Evolutionary conservation across 2,113 vertebrate species (phyloP).

Genomic region (Gadus chalcogrammus): DNA sequence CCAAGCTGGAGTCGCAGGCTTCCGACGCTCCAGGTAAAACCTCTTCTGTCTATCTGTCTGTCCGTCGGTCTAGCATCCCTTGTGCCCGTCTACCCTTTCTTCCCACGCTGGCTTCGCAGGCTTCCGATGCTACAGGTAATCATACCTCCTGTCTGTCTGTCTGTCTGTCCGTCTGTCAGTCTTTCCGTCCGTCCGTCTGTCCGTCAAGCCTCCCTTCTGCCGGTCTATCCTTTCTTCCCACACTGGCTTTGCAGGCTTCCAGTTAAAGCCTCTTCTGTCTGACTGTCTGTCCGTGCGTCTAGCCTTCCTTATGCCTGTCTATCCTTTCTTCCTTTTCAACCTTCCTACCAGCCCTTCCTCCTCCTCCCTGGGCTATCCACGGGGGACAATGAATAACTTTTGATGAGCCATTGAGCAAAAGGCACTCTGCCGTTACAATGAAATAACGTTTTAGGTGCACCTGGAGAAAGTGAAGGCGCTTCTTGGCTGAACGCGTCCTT

Average conservation of each 20-base stretch:
- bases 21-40: slow-evolving; percentile 86
- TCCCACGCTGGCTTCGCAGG: slow-evolving; percentile 72
- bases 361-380: too few species aligned
- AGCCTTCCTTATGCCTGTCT: neutral
- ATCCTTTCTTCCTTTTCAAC: neutral
- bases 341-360: too few species aligned
- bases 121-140: slow-evolving; percentile 87
- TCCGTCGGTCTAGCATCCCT: neutral
- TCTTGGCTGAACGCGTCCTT: too few species aligned
- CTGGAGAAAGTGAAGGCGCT: too few species aligned
- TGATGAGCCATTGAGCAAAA: too few species aligned
- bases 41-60: neutral
- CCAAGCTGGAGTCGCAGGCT: slow-evolving; percentile 75
- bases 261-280: slow-evolving; percentile 71
- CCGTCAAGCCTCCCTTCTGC: too few species aligned
- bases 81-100: neutral
- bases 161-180: neutral
- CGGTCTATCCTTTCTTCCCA: slow-evolving; percentile 44
- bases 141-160: too few species aligned
- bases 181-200: too few species aligned
- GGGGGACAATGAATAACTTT: too few species aligned
- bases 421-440: too few species aligned
- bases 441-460: too few species aligned
- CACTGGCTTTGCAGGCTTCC: slow-evolving; percentile 77
- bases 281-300: neutral